phyloP scores from a whole-genome alignment of 2,797 vertebrate genomes.

The Rhynchotus rufescens region DNA sequence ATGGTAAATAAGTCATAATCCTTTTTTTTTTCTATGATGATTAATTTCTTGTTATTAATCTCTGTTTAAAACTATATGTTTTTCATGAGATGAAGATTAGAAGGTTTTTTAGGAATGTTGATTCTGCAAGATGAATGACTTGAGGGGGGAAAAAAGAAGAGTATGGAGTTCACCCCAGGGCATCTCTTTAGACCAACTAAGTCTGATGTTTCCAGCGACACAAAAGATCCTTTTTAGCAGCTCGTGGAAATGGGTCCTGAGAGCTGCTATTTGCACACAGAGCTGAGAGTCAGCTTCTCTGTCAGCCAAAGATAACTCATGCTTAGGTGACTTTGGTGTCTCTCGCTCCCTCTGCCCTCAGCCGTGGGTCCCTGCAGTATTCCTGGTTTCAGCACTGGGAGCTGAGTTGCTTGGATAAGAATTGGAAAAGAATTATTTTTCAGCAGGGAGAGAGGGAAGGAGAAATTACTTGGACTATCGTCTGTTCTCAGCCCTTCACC shows the following conservation, averaged over 20 bases:
- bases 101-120: neutral
- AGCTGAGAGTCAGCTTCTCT: neutral
- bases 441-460: rapidly evolving
- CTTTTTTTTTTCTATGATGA: neutral
- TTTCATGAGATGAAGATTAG: neutral
- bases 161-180: neutral
- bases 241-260: neutral
- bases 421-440: neutral
- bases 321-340: neutral
- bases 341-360: neutral
- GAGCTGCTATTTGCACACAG: neutral
- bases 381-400: neutral
- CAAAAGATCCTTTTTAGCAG: conserved; percentile 28
- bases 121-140: neutral
- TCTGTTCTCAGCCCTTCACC: neutral
- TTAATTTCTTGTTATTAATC: neutral
- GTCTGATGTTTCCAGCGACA: neutral
- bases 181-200: neutral
- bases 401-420: neutral
- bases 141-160: neutral
- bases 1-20: neutral
- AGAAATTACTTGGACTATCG: neutral
- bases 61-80: neutral
- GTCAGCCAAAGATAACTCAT: neutral
- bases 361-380: neutral